phyloP scores from a whole-genome alignment of 2,113 vertebrate species.

The Nothocercus julius region DNA sequence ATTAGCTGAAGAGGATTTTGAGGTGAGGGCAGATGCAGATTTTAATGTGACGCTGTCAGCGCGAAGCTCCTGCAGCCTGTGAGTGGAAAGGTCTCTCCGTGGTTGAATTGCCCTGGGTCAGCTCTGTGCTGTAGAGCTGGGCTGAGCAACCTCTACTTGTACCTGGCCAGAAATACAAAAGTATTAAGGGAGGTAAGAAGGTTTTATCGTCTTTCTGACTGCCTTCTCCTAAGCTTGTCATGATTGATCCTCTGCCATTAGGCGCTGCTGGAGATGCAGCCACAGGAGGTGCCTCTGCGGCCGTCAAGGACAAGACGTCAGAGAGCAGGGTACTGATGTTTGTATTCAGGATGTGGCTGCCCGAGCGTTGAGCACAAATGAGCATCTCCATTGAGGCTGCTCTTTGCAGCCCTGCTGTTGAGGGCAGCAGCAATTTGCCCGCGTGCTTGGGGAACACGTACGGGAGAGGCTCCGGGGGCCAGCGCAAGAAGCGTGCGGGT shows the following conservation, averaged over 20 bases:
- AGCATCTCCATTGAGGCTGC: background rate
- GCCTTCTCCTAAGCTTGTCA: background rate
- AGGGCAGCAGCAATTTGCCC: background rate
- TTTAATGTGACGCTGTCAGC: background rate
- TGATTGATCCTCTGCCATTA: background rate
- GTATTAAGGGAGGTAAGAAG: background rate
- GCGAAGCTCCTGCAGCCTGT: background rate
- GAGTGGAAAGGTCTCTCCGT: background rate
- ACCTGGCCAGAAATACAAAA: background rate
- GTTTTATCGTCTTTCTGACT: background rate
- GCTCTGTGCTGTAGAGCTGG: too few relatives aligned
- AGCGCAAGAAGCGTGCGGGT: background rate
- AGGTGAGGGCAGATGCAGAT: background rate
- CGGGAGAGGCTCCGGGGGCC: background rate
- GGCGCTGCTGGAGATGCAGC: background rate
- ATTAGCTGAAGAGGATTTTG: background rate
- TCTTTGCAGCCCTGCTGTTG: background rate
- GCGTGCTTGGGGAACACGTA: background rate
- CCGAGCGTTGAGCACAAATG: background rate
- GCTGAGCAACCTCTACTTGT: background rate
- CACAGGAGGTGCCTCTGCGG: fast-evolving
- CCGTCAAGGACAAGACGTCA: background rate
- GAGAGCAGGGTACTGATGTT: background rate
- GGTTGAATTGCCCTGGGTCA: background rate
- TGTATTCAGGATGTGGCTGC: background rate